Percentiles rank a stretch among this genome's conserved stretches.
phyloP scores from a whole-genome alignment of 2,888 invertebrate genomes.

The Congeria kusceri region DNA sequence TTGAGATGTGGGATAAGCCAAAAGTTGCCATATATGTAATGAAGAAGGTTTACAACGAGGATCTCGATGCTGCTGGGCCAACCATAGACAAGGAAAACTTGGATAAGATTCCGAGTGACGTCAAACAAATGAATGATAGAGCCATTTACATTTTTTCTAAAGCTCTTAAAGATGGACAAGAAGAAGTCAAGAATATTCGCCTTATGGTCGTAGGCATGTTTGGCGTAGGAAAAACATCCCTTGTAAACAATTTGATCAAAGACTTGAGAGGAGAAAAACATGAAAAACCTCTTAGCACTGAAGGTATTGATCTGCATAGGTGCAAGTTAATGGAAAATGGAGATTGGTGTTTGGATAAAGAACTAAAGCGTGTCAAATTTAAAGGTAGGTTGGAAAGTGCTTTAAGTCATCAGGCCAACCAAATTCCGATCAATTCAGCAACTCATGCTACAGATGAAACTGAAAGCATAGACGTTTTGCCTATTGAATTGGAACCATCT shows the following conservation, averaged over 20 bases:
- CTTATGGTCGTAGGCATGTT: slow-evolving; percentile 56
- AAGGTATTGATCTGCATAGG: neutral
- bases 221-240: slow-evolving; percentile 50
- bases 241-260: slow-evolving; percentile 33
- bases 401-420: neutral
- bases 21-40: too few relatives aligned
- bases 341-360: neutral
- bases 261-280: neutral
- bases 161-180: slow-evolving; percentile 23
- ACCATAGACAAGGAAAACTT: too few relatives aligned
- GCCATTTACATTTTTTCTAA: slow-evolving; percentile 24
- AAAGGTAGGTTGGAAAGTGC: neutral
- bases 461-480: too few relatives aligned
- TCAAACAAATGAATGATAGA: slow-evolving; percentile 14
- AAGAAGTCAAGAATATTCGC: slow-evolving; percentile 32
- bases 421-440: neutral
- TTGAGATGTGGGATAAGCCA: too few relatives aligned
- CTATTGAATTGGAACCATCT: too few relatives aligned
- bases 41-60: too few relatives aligned
- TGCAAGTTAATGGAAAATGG: too few relatives aligned
- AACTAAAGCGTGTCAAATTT: neutral
- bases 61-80: too few relatives aligned
- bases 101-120: slow-evolving; percentile 4
- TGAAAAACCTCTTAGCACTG: neutral
- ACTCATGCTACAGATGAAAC: too few relatives aligned